These are phyloP conservation scores for Andrena bicolor DNA, from an alignment of 2,888 invertebrate genomes.

Conservation along the genomic window DNA sequence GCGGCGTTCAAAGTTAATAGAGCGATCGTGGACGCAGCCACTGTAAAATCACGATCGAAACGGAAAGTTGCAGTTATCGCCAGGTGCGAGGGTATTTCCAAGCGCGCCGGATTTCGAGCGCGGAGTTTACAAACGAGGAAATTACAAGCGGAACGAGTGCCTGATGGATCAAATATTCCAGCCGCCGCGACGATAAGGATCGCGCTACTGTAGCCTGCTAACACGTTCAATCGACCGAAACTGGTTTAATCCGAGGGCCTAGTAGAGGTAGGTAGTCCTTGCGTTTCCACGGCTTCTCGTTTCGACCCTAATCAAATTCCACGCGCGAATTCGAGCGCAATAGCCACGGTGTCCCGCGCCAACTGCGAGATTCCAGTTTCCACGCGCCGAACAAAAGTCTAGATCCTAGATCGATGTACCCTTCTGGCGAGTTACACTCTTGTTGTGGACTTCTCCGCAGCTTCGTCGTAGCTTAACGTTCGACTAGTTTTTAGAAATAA, in stretches of 20 bases:
- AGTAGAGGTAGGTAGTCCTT: not conserved
- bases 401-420: not conserved
- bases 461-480: too few species aligned
- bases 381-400: not conserved
- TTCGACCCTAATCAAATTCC: constrained; percentile 41
- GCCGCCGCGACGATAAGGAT: constrained; percentile 27
- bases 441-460: too few species aligned
- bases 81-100: constrained; percentile 24
- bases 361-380: constrained; percentile 7
- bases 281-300: constrained; percentile 33
- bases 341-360: not conserved
- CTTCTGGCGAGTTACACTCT: not conserved
- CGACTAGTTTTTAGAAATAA: too few species aligned
- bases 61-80: not conserved
- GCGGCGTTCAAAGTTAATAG: not conserved
- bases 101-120: constrained; percentile 8
- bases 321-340: constrained; percentile 39
- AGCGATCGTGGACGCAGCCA: not conserved
- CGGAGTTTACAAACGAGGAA: constrained; percentile 20
- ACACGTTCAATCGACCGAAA: constrained; percentile 12
- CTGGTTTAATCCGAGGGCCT: constrained; percentile 37
- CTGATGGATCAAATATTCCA: constrained; percentile 43
- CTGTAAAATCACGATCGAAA: constrained; percentile 8
- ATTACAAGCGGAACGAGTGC: constrained; percentile 31
- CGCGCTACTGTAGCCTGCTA: constrained; percentile 26